These are phyloP conservation scores for Dorcus parallelipipedus DNA, from an alignment of 2,888 invertebrate species.

Conservation along the genomic window DNA sequence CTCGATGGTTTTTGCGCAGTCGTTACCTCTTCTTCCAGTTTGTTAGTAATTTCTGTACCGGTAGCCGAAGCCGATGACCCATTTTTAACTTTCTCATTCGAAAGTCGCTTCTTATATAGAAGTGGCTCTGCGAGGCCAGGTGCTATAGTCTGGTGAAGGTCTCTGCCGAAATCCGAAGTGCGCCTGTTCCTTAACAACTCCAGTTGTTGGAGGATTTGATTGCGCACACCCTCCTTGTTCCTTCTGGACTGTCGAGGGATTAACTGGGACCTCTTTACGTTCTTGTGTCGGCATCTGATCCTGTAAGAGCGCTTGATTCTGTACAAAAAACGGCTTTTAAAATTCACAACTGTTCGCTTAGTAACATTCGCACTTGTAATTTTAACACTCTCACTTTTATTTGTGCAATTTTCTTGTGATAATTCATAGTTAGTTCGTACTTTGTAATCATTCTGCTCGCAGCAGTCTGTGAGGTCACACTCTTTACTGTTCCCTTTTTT, in stretches of 20 bases:
- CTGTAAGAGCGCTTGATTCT: neutral
- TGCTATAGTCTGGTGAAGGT: conserved; percentile 1
- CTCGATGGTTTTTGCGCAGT: neutral
- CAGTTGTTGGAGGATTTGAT: conserved; percentile 30
- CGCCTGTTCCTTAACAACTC: conserved; percentile 24
- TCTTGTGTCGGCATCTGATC: neutral
- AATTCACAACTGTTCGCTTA: too few species aligned
- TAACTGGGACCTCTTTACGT: neutral
- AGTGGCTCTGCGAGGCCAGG: neutral
- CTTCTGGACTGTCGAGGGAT: neutral
- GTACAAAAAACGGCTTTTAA: too few species aligned
- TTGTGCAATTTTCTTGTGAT: too few species aligned
- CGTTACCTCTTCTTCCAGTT: neutral
- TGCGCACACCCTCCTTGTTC: conserved; percentile 24
- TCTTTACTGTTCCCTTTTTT: too few species aligned
- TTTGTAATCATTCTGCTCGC: too few species aligned
- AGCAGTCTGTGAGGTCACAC: too few species aligned
- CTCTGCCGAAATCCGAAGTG: conserved; percentile 2
- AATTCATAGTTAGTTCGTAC: too few species aligned
- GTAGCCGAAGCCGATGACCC: neutral
- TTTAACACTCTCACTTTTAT: too few species aligned
- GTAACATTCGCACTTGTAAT: too few species aligned
- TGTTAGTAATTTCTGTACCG: neutral
- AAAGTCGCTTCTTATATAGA: conserved; percentile 14
- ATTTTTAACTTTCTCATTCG: conserved; percentile 14